A percentile compares a stretch with the other conserved stretches of the same genome.
Conservation (phyloP, 2,888 invertebrate species). For the Cheilosia vulpina region DNA sequence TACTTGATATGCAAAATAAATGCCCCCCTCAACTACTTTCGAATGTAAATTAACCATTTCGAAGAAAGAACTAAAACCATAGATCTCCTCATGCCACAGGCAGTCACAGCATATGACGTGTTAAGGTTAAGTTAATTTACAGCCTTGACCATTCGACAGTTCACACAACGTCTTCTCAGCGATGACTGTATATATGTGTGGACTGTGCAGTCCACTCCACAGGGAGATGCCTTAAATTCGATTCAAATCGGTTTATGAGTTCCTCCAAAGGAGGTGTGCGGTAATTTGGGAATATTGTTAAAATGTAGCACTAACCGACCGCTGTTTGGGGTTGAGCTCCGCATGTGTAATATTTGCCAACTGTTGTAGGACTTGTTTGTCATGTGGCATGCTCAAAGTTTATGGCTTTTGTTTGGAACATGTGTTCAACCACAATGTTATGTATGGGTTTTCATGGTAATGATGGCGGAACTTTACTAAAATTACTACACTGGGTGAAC, state of each 20-base stretch:
- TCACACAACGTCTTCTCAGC: conserved; percentile 3
- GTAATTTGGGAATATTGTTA: conserved; percentile 46
- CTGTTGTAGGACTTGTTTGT: conserved; percentile 51
- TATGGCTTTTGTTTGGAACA: conserved; percentile 72
- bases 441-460: conserved; percentile 72
- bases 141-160: conserved; percentile 67
- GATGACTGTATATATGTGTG: conserved; percentile 41
- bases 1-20: neutral
- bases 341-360: conserved; percentile 34
- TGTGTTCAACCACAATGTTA: conserved; percentile 74
- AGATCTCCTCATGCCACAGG: neutral
- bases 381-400: conserved; percentile 71
- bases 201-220: neutral
- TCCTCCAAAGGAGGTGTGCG: conserved; percentile 21
- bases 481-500: conserved; percentile 65
- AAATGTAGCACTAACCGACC: conserved; percentile 44
- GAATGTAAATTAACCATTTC: conserved; percentile 27
- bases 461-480: conserved; percentile 69
- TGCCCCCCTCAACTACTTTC: conserved; percentile 5
- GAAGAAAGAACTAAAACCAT: neutral
- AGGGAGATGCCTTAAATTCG: conserved; percentile 9
- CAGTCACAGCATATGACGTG: conserved; percentile 46
- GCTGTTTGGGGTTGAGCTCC: conserved; percentile 29
- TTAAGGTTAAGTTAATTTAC: conserved; percentile 44
- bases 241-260: conserved; percentile 47